Evolutionary conservation across 2,113 vertebrate genomes (phyloP).

Genomic region (Pedionomus torquatus): DNA sequence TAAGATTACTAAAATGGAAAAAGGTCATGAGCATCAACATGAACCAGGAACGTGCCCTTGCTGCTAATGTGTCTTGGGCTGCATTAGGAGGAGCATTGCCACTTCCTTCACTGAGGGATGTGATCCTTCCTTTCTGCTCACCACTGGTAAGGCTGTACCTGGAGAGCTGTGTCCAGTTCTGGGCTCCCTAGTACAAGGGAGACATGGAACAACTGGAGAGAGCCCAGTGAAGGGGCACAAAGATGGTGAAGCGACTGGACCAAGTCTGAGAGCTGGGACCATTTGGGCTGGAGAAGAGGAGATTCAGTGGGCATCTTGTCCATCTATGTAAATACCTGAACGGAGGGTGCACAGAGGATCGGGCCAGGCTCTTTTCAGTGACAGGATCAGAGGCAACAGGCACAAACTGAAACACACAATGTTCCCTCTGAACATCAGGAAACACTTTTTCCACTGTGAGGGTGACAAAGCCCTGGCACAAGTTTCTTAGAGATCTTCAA

Average conservation of each 20-base stretch:
- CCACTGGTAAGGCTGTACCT: background rate
- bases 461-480: accelerated
- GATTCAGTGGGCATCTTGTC: background rate
- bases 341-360: background rate
- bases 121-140: background rate
- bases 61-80: background rate
- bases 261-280: background rate
- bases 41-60: background rate
- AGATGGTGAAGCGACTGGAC: background rate
- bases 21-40: background rate
- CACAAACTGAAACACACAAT: background rate
- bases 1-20: background rate
- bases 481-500: background rate
- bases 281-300: background rate
- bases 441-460: accelerated
- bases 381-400: background rate
- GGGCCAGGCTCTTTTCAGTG: background rate
- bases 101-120: background rate
- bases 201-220: background rate
- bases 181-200: background rate
- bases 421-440: background rate
- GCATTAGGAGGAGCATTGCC: background rate
- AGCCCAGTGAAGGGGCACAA: background rate
- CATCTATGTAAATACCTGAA: background rate
- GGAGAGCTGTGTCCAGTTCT: background rate